Evolutionary conservation across 2,113 vertebrate genomes (phyloP).

Genomic region (Anarhynchus alexandrinus): DNA sequence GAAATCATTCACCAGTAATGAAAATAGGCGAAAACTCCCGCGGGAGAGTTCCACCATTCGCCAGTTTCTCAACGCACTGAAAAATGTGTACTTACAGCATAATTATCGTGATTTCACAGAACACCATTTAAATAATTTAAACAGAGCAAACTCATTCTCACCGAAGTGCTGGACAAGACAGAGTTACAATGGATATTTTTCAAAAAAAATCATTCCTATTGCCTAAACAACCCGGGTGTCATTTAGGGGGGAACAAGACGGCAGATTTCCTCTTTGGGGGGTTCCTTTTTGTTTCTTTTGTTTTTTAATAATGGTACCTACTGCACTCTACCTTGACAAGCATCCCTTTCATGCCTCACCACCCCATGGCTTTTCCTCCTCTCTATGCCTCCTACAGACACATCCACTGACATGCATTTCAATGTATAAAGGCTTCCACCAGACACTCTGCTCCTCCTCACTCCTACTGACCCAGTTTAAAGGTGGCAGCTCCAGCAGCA

Average conservation of each 20-base stretch:
- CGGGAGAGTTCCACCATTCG: not conserved
- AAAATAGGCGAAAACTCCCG: not conserved
- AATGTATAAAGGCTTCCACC: not conserved
- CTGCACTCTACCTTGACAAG: not conserved
- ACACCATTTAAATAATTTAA: not conserved
- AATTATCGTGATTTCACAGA: not conserved
- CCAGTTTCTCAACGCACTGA: not conserved
- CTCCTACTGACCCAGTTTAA: not conserved
- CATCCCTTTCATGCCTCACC: not conserved
- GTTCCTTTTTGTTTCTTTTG: not conserved
- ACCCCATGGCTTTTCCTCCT: not conserved
- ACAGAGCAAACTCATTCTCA: not conserved
- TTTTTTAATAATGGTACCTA: not conserved
- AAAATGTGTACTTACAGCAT: not conserved
- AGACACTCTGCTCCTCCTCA: not conserved
- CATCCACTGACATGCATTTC: not conserved
- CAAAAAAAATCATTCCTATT: not conserved
- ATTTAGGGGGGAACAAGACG: not conserved
- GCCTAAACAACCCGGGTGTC: not conserved
- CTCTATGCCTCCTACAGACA: not conserved
- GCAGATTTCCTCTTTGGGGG: not conserved
- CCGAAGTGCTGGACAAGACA: not conserved
- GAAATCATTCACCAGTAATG: not conserved
- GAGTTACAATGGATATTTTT: not conserved
- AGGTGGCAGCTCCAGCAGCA: not conserved